A percentile compares a stretch with the other conserved stretches of the same genome.
Conservation (phyloP, 2,888 invertebrate species). For the Drosophila suboccidentalis region DNA sequence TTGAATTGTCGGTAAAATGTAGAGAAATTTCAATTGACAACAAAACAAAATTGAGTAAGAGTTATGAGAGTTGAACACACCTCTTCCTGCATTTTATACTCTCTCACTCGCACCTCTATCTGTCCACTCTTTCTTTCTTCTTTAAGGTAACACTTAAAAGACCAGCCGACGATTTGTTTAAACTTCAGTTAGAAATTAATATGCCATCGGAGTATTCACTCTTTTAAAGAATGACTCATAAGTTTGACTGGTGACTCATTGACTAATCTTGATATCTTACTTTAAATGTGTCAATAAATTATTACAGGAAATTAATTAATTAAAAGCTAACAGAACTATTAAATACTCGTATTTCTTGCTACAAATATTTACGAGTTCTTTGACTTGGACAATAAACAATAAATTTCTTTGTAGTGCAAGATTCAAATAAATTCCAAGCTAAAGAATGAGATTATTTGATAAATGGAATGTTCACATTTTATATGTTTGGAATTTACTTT, state of each 20-base stretch:
- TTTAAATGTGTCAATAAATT: conserved; percentile 15
- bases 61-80: conserved; percentile 28
- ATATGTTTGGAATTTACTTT: background rate
- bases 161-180: conserved; percentile 35
- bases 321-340: conserved; percentile 5
- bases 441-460: background rate
- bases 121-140: background rate
- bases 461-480: background rate
- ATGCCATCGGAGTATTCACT: conserved; percentile 33
- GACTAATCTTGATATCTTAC: conserved; percentile 2
- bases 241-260: conserved; percentile 4
- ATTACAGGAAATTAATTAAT: conserved; percentile 12
- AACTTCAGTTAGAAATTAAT: conserved; percentile 31
- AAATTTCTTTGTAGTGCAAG: background rate
- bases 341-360: background rate
- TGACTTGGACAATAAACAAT: conserved; percentile 5
- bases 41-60: background rate
- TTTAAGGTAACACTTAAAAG: conserved; percentile 23
- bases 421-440: background rate
- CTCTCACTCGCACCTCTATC: background rate
- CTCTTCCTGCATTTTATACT: conserved; percentile 31
- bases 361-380: conserved; percentile 19
- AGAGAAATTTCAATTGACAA: conserved; percentile 23
- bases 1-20: conserved; percentile 3
- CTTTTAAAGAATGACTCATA: background rate